Evolutionary conservation across 2,888 invertebrate genomes (phyloP).

Genomic region (Taenaris catops): DNA sequence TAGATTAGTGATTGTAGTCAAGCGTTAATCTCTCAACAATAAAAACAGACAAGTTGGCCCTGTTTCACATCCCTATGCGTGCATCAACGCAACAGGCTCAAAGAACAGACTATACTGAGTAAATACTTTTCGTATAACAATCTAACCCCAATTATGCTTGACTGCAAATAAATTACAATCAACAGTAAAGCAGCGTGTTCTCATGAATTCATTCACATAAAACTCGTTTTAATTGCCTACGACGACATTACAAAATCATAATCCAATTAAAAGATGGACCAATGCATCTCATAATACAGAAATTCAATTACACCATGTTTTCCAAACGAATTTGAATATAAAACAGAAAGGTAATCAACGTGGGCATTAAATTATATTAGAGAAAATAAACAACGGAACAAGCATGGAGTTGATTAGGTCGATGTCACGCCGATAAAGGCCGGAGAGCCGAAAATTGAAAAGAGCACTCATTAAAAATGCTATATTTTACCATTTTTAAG

Average conservation of each 20-base stretch:
- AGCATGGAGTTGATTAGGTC: slow-evolving; percentile 66
- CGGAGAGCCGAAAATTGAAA: slow-evolving; percentile 76
- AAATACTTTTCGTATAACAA: neutral
- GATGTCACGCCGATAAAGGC: slow-evolving; percentile 77
- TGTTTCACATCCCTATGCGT: too few relatives aligned
- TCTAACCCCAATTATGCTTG: slow-evolving; percentile 11
- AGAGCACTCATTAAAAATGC: slow-evolving; percentile 75
- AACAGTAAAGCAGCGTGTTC: slow-evolving; percentile 7
- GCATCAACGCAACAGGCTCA: too few relatives aligned
- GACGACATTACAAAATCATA: slow-evolving; percentile 20
- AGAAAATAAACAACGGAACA: slow-evolving; percentile 41
- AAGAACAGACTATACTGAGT: too few relatives aligned
- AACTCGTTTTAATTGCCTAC: slow-evolving; percentile 15
- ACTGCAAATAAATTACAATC: slow-evolving; percentile 25
- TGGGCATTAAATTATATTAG: slow-evolving; percentile 42
- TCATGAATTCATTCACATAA: slow-evolving; percentile 18
- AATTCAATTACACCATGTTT: slow-evolving; percentile 35
- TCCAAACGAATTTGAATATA: slow-evolving; percentile 33
- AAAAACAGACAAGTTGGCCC: too few relatives aligned
- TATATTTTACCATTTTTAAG: slow-evolving; percentile 74
- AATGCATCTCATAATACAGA: slow-evolving; percentile 36
- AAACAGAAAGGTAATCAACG: slow-evolving; percentile 65
- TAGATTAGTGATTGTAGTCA: too few relatives aligned
- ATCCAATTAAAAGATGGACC: slow-evolving; percentile 24
- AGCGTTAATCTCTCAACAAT: too few relatives aligned